Evolutionary conservation across 64 coral and sea anemone genomes (phyloP).

Genomic region (Dendrophyllia cribrosa): DNA sequence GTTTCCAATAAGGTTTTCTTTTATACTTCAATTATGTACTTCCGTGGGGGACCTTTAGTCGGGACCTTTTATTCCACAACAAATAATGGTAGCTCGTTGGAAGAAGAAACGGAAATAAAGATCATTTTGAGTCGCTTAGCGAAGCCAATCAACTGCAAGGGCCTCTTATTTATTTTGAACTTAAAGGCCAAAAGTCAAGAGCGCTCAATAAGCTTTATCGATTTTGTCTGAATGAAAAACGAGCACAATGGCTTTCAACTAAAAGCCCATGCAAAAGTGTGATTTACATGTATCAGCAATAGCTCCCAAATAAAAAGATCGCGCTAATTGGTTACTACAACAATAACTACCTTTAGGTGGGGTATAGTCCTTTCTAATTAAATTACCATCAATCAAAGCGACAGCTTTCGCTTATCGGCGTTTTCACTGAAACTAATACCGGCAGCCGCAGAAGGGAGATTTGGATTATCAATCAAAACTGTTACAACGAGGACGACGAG

Average conservation of each 20-base stretch:
- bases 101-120: neutral
- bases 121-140: neutral
- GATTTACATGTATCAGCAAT: constrained; percentile 16
- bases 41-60: neutral
- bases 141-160: neutral
- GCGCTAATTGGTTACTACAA: constrained; percentile 47
- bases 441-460: neutral
- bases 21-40: constrained; percentile 19
- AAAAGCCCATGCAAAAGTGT: neutral
- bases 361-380: constrained; percentile 65
- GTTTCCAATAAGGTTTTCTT: constrained; percentile 7
- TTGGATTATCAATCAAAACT: constrained; percentile 18
- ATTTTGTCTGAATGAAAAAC: constrained; percentile 8
- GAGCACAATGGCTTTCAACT: neutral
- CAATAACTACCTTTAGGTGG: constrained; percentile 66
- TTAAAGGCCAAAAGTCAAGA: constrained; percentile 1
- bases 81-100: neutral
- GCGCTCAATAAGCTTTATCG: neutral
- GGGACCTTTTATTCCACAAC: neutral
- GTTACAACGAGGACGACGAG: neutral
- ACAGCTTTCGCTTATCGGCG: constrained; percentile 30
- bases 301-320: constrained; percentile 31
- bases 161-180: neutral
- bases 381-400: constrained; percentile 67
- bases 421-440: neutral